Conservation (phyloP, 2,113 vertebrate genomes). For the Malurus elegans region DNA sequence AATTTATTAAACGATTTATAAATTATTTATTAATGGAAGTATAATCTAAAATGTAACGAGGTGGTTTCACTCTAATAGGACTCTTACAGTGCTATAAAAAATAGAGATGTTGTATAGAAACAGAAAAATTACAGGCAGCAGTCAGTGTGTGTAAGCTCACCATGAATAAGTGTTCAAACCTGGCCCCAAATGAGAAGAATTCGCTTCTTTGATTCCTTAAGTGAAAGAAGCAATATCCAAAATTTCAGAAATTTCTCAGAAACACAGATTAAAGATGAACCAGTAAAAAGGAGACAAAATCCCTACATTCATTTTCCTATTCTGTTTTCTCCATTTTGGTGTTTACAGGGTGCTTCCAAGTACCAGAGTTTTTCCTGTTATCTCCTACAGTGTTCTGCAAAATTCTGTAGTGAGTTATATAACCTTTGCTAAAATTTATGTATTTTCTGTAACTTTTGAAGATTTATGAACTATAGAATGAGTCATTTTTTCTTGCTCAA, state of each 20-base stretch:
- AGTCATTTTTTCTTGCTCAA: background rate
- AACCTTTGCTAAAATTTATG: background rate
- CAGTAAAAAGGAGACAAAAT: background rate
- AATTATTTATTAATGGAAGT: background rate
- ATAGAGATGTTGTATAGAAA: background rate
- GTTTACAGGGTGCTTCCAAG: background rate
- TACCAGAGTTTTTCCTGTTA: background rate
- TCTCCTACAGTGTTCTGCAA: background rate
- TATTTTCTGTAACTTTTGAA: background rate
- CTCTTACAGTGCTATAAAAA: background rate
- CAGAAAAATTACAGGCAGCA: background rate
- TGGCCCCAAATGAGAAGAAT: background rate
- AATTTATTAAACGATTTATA: background rate
- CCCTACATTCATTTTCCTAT: fast-evolving
- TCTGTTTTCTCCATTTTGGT: background rate
- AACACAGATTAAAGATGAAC: background rate
- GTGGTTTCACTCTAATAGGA: background rate
- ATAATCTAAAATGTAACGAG: background rate
- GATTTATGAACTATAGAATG: background rate
- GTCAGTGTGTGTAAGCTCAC: background rate
- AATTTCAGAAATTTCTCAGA: background rate
- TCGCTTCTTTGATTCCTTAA: background rate
- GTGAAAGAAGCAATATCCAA: background rate
- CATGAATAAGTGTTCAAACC: background rate
- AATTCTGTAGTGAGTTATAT: background rate